These are phyloP conservation scores for Eupithecia abbreviata DNA, from an alignment of 2,888 invertebrate genomes.

Conservation along the genomic window DNA sequence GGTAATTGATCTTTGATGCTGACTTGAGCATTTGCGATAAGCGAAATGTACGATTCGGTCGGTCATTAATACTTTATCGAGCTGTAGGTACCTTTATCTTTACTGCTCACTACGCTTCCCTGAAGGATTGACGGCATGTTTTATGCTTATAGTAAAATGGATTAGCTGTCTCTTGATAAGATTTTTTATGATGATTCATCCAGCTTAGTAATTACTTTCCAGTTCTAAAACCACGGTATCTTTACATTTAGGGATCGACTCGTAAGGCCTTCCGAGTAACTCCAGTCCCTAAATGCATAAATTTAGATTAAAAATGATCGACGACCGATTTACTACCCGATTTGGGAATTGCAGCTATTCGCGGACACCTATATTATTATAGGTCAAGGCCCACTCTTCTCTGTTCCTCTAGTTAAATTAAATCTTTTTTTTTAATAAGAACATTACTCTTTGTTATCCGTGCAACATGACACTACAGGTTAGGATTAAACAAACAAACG, in stretches of 20 bases:
- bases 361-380: neutral
- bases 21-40: conserved; percentile 65
- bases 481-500: neutral
- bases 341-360: neutral
- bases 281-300: neutral
- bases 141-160: conserved; percentile 33
- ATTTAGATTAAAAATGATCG: neutral
- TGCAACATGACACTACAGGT: neutral
- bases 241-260: neutral
- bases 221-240: neutral
- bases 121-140: conserved; percentile 43
- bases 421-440: neutral
- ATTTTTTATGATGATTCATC: conserved; percentile 18
- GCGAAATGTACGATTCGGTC: conserved; percentile 62
- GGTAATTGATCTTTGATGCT: conserved; percentile 67
- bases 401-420: neutral
- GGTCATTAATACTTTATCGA: conserved; percentile 59
- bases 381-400: neutral
- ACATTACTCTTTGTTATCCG: neutral
- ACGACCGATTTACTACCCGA: neutral
- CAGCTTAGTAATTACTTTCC: neutral
- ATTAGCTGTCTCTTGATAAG: conserved; percentile 17
- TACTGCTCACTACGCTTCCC: conserved; percentile 36
- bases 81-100: conserved; percentile 43
- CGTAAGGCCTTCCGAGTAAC: neutral